Base-by-base conservation (phyloP, 1,140 invertebrate species). In the Ooceraea biroi region DNA sequence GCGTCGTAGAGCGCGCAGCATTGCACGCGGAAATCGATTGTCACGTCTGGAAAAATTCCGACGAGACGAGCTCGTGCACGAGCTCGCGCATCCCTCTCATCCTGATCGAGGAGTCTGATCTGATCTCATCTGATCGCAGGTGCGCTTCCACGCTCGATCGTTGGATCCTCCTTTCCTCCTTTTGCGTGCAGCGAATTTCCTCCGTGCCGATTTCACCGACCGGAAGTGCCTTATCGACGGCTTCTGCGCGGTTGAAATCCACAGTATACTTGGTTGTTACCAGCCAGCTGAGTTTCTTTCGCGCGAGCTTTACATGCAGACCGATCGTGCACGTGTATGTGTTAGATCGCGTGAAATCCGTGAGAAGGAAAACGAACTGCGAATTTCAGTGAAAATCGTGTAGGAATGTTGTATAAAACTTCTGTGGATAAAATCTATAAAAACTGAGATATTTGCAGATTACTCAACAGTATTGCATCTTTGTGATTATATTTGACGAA, bases 221-320 rank as follows among this genome's bases (percentile, higher is more conserved):
- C 63, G 76, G 76, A 78, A 78, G 48, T 68, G 36, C n/a, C 76
- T 78, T 78, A 78, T 78, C 76, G 63, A 78, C 74, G 74, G 61
- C 74, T 78, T 78, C 63, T 69, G 63, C 63, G 76, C 76, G 36
- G 52, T 80, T 27, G 46, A 71, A 14, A 69, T 3, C 27, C 19
- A 48, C 27, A 27, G 14, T 36, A 44, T 17, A 12, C 36, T 36
- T 44, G 55, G 19, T 25, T 69, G 19, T 44, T 22, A 55, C 41
- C 57, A 17, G 22, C 22, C 25, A 69, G 30, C 22, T 14, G 11
- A 68, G 36, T 78, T 55, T 68, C 41, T 55, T 55, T 36, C 17
- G 25, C 44, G 11, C 10, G 17, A 69, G n/a, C 10, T 71, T 57
- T 30, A 57, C 12, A 19, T 14, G 11, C 25, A n/a, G 61, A 36